Evolutionary conservation across 2,888 invertebrate species (phyloP), one percentile per base, ranked within the genome.

Genomic region (Metacarcinus magister): DNA sequence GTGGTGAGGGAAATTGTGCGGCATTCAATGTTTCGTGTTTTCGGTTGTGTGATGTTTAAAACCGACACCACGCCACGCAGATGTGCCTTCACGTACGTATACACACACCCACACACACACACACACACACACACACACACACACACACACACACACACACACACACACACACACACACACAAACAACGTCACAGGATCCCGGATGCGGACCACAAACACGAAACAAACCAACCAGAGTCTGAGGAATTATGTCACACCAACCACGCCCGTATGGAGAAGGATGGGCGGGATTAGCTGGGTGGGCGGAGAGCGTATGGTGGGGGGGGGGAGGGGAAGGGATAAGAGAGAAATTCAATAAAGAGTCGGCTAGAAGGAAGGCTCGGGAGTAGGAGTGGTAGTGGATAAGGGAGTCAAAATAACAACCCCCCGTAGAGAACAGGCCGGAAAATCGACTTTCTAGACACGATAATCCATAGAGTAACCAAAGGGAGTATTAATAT

Each of bases 261-360:
- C 82, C 82, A 82, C 82, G 82, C 82, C 82, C 82, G 82, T 82
- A 82, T 82, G 82, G 82, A 82, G 82, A 82, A 32, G 82, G 82
- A 82, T 82, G 82, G 32, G 82, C 28, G 82, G 82, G 82, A 82
- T 82, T 82, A 82, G 32, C 82, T 16, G 0, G 82, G 82, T 32
- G 82, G 13, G 32, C 32, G 82, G 82, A n/a, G 67, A n/a, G 67
- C 7, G 67, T n/a, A 2, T 67, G 67, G 23, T 8, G 8, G 3
- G 0, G 54, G 67, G n/a, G 19, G 67, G 4, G 67, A 8, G 13
- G 13, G 32, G 32, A 32, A 28, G 82, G 82, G 32, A 82, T 82
- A 82, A 28, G 32, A 82, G 82, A 82, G 82, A 82, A 82, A 82
- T 82, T 82, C 82, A 82, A 82, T 82, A 82, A 82, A 82, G 82